Evolutionary conservation across 2,113 vertebrate species (phyloP), one percentile per base, ranked within the genome.

Genomic region (Carlito syrichta): DNA sequence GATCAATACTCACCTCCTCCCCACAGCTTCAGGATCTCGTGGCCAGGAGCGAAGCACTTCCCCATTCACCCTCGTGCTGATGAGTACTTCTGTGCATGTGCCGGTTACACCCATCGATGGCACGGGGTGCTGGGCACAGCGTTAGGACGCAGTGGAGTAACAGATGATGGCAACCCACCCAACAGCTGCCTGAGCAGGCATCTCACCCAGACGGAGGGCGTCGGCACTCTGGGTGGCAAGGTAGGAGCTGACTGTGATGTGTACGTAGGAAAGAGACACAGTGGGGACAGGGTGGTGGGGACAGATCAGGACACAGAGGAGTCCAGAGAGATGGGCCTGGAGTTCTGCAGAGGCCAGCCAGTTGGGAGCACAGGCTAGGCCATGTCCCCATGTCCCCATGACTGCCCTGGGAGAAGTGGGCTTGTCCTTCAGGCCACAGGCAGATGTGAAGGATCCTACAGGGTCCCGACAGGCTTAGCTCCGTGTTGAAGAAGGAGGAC

Each of bases 21-120:
- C 27, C 1, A 2, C 8, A n/a, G 30, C 60, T 12, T 4, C 6
- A 5, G 35, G 30, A 2, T 27, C 38, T 86, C 81, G 9, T 8
- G 1, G 56, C 32, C 73, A 84, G 5, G 19, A 30, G 77, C 40
- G 94, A 0, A 27, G 58, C 52, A 4, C 10, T 50, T 52, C 12
- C 0, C 12, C 0, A 40, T 27, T 74, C 1, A 22, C 12, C 16
- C 1, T 20, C 5, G 4, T 0, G 48, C 25, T 10, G 2, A 23
- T 32, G 10, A 19, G 17, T 1, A 25, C 16, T 13, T 12, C 1
- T 12, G 25, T 4, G 8, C 50, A 2, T 16, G 6, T 6, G 20
- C 66, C 63, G 35, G 30, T 17, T 13, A 12, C 45, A 7, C 3
- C 4, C 0, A 19, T 0, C 3, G 3, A 12, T 6, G 6, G 30